Conservation (phyloP, 2,888 invertebrate species). For the Chaitophorus viminalis region DNA sequence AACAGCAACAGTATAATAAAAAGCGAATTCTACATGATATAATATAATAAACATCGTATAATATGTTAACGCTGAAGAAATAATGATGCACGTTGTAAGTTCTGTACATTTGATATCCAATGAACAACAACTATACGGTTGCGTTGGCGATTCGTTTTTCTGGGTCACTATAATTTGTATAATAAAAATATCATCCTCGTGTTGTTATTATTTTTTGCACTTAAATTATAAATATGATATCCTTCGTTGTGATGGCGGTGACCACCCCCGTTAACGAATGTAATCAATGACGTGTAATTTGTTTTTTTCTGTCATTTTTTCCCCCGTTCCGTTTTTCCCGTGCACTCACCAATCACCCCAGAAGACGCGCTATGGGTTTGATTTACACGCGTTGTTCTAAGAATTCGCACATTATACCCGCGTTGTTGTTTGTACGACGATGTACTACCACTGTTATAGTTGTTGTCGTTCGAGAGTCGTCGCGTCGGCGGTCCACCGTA, state of each 20-base stretch:
- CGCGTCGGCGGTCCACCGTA: slow-evolving; percentile 14
- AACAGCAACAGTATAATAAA: neutral
- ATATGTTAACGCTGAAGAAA: neutral
- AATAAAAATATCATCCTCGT: neutral
- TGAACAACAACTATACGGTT: neutral
- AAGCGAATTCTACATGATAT: neutral
- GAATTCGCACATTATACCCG: neutral
- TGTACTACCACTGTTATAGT: neutral
- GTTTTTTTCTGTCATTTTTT: neutral
- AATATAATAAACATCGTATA: no score
- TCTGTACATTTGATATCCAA: neutral
- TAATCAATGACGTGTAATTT: neutral
- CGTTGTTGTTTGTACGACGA: neutral
- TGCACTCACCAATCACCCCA: neutral
- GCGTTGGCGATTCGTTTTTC: neutral
- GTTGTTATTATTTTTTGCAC: neutral
- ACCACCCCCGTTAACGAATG: neutral
- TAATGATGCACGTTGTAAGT: neutral
- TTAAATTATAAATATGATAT: neutral
- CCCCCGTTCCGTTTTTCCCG: neutral
- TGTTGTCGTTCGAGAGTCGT: neutral
- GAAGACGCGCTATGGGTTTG: neutral
- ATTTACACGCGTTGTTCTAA: neutral
- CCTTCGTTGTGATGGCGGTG: neutral
- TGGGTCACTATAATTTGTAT: neutral